Conservation (phyloP, 2,888 invertebrate species). For the Carpatolechia fugitivella region DNA sequence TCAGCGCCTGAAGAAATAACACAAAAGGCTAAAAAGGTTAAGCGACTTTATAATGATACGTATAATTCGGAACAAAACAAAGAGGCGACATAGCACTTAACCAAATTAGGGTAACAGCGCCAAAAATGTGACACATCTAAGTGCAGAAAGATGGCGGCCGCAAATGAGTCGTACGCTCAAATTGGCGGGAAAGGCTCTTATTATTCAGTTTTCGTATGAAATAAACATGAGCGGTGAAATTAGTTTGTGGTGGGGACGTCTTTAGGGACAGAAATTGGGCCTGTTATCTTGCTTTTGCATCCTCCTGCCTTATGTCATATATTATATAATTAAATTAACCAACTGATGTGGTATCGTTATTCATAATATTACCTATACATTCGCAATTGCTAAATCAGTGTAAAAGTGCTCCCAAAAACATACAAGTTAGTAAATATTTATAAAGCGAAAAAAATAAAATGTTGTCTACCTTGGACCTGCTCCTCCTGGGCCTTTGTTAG, state of each 20-base stretch:
- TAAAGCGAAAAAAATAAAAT: no score
- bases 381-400: no score
- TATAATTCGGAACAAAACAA: not conserved
- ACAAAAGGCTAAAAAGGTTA: not conserved
- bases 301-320: no score
- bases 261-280: not conserved
- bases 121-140: constrained; percentile 20
- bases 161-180: constrained; percentile 37
- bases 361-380: no score
- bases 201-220: constrained; percentile 1
- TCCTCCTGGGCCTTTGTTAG: no score
- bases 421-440: no score
- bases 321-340: no score
- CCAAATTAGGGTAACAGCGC: constrained; percentile 15
- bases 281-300: no score
- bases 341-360: no score
- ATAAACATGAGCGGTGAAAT: not conserved
- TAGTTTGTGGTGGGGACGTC: not conserved
- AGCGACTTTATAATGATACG: not conserved
- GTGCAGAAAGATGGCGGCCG: constrained; percentile 31
- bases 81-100: not conserved
- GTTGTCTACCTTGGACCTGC: no score
- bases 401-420: no score
- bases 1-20: no score
- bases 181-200: constrained; percentile 29